Evolutionary conservation across 1,140 invertebrate genomes (phyloP), one percentile per base, ranked within the genome.

Genomic region (Scylla paramamosain): DNA sequence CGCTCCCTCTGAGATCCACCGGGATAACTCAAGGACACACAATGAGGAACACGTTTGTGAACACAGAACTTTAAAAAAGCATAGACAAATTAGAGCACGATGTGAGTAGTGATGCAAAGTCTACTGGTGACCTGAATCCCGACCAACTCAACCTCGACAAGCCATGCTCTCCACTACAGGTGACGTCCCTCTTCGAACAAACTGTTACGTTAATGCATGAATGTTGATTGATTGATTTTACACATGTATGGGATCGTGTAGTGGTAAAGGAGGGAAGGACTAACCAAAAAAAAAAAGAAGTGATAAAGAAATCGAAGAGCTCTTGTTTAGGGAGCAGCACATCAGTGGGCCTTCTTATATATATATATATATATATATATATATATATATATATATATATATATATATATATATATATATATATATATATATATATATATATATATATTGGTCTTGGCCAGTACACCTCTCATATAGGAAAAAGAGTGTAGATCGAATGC

Each of bases 31-130:
- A 46, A 92, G 94, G 87, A 95, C 94, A 45, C 82, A 59, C 67
- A 92, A 46, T 95, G 94, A 95, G 59, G n/a, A 12, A 31, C 83
- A 95, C 25, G n/a, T 45, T 59, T 87, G 90, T 92, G 94, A 95
- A 87, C 90, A 91, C 82, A 92, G 94, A 67, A 29, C 32, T n/a
- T 67, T 90, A 95, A 16, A 92, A 67, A 92, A 39, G 83, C 14
- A 29, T 86, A 86, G 92, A 93, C 39, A 93, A 83, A 93, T 28
- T 59, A 52, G 92, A 93, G 59, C 92, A 87, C 3, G 46, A 93
- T 48, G 52, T 83, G 32, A 32, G 84, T 29, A 91, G 59, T 91
- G 77, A 46, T 59, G 20, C 87, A 25, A 82, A 90, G 83, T 67
- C 77, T 52, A 48, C 82, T 46, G 25, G 39, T 32, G 67, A 90